Conservation (phyloP, 2,113 vertebrate genomes). For the Amblyornis subalaris region DNA sequence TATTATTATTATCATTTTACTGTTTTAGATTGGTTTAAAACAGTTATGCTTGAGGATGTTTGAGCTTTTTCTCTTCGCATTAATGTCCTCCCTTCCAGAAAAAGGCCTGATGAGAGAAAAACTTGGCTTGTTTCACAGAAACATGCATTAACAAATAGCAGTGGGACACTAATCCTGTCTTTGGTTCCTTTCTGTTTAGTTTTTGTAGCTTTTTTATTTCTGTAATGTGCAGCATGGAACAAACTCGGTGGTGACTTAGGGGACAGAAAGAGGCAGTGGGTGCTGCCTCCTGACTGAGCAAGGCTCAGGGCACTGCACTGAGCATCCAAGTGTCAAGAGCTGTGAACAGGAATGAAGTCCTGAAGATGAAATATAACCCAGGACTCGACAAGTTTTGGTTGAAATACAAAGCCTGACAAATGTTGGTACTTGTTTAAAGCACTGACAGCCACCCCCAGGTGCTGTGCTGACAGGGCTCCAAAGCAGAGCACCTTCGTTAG, state of each 20-base stretch:
- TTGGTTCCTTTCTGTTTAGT: not conserved
- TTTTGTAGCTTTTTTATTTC: not conserved
- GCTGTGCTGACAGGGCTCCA: not conserved
- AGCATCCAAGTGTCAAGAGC: not conserved
- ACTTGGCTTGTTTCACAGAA: not conserved
- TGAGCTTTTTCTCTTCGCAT: not conserved
- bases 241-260: rapidly evolving
- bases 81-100: not conserved
- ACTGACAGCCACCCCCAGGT: not conserved
- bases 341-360: not conserved
- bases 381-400: not conserved
- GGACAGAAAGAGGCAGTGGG: not conserved
- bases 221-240: not conserved
- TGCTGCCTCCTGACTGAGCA: not conserved
- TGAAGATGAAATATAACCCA: not conserved
- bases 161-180: not conserved
- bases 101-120: not conserved
- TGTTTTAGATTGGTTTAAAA: not conserved
- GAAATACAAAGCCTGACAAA: not conserved
- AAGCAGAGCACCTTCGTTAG: not conserved
- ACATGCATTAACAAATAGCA: not conserved
- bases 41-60: rapidly evolving
- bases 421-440: not conserved
- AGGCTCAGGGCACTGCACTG: not conserved
- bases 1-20: not conserved